Base-by-base conservation (phyloP, 2,797 vertebrate species). In the Margarornis squamiger region DNA sequence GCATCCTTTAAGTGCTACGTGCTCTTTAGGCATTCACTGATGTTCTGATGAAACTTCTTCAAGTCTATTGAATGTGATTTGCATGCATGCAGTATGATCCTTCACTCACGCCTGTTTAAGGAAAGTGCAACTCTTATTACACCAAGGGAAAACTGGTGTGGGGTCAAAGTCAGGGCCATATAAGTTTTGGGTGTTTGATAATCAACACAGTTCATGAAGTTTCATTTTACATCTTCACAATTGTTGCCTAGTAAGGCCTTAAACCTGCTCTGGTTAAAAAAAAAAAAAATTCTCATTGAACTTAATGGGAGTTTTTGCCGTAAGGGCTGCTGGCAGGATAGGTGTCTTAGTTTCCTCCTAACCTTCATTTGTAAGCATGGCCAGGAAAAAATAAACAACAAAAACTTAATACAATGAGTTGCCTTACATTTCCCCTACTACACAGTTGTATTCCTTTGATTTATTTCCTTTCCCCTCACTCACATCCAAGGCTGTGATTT, bases 41-140 rank as follows among this genome's bases (percentile, higher is more conserved):
- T 58, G 15, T 92, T 94, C 81, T 67, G 74, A 80, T 72, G 90
- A 80, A 96, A 77, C 86, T 95, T 86, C 80, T 96, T 93, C 78
- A 85, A 91, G 79, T 90, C 88, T 95, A 66, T 55, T 93, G 96
- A 97, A 97, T 95, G 94, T 97, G 97, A 92, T 95, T 95, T 96
- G 93, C 91, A 76, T 74, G 70, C 3, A 9, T 93, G 81, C 89
- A 80, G 96, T 88, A 81, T 95, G 92, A 90, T 95, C 71, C 84
- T 95, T 95, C 90, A 20, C 87, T 94, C 92, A 93, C 51, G 91
- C 94, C 95, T 94, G 86, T 92, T 51, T 90, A 77, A 96, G 77
- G 79, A 85, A 94, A 88, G 88, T 71, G 95, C 95, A 94, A 96
- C 95, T 95, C 90, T 91, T 81, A 62, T 96, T 97, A 95, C 66